Base-by-base conservation (phyloP, 2,888 invertebrate species). In the Ornithoptera alexandrae region DNA sequence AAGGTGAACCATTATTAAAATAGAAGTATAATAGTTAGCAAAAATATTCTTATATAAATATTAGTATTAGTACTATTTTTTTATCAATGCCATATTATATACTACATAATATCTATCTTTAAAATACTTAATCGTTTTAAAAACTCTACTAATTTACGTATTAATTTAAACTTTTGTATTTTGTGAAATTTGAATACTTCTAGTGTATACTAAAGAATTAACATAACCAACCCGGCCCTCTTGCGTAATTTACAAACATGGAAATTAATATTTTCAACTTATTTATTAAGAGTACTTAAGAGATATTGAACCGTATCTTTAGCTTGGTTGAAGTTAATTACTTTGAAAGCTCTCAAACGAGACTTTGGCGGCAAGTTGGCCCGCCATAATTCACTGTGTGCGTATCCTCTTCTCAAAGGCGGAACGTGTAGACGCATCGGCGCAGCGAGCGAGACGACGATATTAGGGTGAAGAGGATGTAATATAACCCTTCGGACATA, bases 271-370 rank as follows among this genome's bases (percentile, higher is more conserved):
- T 81, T 83, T 80, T 77, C 67, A 67, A 70, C 70, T 70, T 70
- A 70, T 70, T 70, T 70, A 70, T 70, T 70, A 70, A 67, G 63
- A 70, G 67, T 67, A 67, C 64, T 67, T 67, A 70, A 70, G 70
- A 70, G 67, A 70, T 70, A 70, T 67, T 70, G 67, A 84, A 81
- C 79, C 80, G 79, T 87, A 87, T 86, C 86, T 85, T 87, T 86
- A 87, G 89, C 86, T 86, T 86, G 86, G 86, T 85, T 84, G 83
- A 84, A 88, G 91, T 90, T 92, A 92, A 92, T 92, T 90, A 89
- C 86, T 88, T 89, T 79, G 84, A 84, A 86, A 76, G 84, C 86
- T 84, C 82, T 87, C 84, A 89, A 90, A 90, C 87, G 88, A 89
- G 88, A 88, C 90, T 91, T 91, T 91, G 90, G 88, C 90, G 91